phyloP scores from a whole-genome alignment of 2,113 vertebrate species.

The Lampris megalopsis region DNA sequence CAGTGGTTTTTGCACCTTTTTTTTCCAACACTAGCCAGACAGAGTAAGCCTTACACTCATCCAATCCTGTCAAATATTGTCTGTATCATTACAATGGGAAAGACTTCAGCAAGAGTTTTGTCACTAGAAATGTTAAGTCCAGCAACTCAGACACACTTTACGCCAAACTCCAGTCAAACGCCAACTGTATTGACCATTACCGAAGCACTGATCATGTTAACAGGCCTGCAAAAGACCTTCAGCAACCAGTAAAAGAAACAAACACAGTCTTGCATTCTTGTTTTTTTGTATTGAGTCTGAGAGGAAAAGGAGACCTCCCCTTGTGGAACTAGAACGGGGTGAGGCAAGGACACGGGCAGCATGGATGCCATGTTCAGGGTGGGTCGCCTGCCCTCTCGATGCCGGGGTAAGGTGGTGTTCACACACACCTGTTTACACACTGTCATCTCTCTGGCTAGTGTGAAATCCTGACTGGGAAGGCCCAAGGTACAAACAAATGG shows the following conservation, averaged over 20 bases:
- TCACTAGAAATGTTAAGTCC: too few relatives aligned
- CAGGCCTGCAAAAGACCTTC: neutral
- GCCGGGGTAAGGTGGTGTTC: constrained; percentile 50
- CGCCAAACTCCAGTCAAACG: neutral
- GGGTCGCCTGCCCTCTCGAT: neutral
- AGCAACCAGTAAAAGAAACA: neutral
- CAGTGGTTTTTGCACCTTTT: too few relatives aligned
- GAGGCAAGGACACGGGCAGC: constrained; percentile 26
- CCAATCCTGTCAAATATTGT: too few relatives aligned
- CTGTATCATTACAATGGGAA: too few relatives aligned
- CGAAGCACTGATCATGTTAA: neutral
- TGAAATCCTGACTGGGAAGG: constrained; percentile 64
- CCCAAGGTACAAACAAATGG: constrained; percentile 57
- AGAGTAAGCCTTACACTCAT: neutral
- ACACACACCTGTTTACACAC: constrained; percentile 50
- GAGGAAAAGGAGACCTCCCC: neutral
- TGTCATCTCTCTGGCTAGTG: constrained; percentile 67
- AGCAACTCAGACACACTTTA: neutral
- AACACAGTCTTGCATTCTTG: neutral
- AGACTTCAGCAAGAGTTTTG: too few relatives aligned
- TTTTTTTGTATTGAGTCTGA: neutral
- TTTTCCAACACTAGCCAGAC: too few relatives aligned
- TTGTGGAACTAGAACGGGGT: constrained; percentile 3
- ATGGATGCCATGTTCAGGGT: constrained; percentile 19
- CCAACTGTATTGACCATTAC: neutral